Conservation (phyloP, 2,113 vertebrate genomes). For the Alethe castanea region DNA sequence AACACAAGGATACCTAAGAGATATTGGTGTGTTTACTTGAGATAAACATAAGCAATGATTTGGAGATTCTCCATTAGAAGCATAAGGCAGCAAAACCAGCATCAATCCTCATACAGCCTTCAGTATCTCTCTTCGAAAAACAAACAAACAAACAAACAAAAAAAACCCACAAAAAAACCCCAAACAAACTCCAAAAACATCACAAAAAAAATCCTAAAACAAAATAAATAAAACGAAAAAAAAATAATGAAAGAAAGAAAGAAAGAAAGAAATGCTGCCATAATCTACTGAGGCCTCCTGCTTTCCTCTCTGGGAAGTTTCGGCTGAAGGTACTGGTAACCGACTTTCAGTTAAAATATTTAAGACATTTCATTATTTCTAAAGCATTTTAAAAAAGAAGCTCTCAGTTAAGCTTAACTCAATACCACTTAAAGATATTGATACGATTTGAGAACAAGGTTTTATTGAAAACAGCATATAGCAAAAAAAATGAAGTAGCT, state of each 20-base stretch:
- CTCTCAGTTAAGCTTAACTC: not conserved
- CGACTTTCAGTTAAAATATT: not conserved
- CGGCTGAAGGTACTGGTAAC: not conserved
- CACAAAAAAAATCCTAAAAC: not conserved
- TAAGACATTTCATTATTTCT: not conserved
- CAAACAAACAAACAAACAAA: no score
- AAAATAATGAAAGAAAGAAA: rapidly evolving
- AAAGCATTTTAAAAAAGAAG: not conserved
- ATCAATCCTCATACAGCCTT: not conserved
- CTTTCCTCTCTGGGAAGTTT: not conserved
- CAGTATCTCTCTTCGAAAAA: not conserved
- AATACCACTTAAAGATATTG: not conserved
- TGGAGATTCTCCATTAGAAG: not conserved
- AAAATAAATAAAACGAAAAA: not conserved
- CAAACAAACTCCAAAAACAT: not conserved
- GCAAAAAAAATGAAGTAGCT: not conserved
- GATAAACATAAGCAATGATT: not conserved
- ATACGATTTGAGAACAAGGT: not conserved
- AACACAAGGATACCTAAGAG: not conserved
- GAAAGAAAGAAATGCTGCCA: rapidly evolving
- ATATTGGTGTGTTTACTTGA: not conserved
- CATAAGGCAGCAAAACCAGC: rapidly evolving
- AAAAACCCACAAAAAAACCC: no score
- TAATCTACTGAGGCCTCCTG: not conserved
- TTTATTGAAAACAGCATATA: not conserved